Conservation (phyloP, 1,140 invertebrate species). For the Drosophila busckii region DNA sequence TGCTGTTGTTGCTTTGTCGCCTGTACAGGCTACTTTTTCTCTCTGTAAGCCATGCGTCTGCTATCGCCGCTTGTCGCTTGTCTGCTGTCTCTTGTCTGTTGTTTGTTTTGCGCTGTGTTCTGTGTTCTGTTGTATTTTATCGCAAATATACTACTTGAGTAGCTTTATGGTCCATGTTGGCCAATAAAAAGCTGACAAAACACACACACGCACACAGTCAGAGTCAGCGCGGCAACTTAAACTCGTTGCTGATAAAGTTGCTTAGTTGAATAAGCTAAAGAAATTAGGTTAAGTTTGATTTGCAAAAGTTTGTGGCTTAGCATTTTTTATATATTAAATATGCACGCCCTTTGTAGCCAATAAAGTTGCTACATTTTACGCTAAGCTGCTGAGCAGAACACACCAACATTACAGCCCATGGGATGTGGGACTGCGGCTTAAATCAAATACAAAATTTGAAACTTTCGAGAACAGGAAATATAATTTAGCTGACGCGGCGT, state of each 20-base stretch:
- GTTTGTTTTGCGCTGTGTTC: conserved; percentile 26
- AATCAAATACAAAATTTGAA: conserved; percentile 60
- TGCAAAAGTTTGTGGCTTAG: no score
- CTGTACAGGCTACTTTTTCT: conserved; percentile 54
- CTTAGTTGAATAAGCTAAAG: no score
- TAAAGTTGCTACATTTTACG: conserved; percentile 77
- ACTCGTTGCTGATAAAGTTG: no score
- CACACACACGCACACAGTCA: conserved; percentile 12
- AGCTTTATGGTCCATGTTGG: conserved; percentile 74
- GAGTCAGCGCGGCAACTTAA: no score
- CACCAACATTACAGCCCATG: conserved; percentile 5
- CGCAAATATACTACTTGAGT: conserved; percentile 77
- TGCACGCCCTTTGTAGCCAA: conserved; percentile 65
- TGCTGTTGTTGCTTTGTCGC: conserved; percentile 41
- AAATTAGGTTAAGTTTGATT: no score
- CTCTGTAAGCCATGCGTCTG: conserved; percentile 61
- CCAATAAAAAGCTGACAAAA: conserved; percentile 77
- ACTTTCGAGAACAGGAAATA: conserved; percentile 66
- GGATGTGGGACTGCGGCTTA: conserved; percentile 51
- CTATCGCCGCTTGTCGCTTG: conserved; percentile 17
- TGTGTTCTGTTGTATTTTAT: conserved; percentile 71
- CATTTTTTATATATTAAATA: conserved; percentile 70
- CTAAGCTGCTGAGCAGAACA: conserved; percentile 15
- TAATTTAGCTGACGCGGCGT: conserved; percentile 73
- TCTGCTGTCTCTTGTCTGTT: conserved; percentile 25